phyloP scores from a whole-genome alignment of 2,797 vertebrate species.

The Dromococcyx pavoninus region DNA sequence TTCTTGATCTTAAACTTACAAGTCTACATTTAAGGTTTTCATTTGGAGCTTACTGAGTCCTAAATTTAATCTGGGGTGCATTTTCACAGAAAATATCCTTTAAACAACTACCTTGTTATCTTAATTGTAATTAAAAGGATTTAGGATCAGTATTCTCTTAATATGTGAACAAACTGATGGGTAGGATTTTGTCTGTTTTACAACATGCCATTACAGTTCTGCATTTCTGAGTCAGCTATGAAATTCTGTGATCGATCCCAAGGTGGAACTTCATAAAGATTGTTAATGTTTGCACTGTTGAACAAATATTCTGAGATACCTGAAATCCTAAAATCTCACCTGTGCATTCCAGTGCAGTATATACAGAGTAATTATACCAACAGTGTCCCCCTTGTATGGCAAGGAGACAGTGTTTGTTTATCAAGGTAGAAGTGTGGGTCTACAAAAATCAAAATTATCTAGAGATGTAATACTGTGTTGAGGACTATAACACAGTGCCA shows the following conservation, averaged over 20 bases:
- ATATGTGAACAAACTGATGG: background rate
- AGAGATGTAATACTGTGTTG: background rate
- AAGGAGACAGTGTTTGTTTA: background rate
- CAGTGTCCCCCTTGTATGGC: background rate
- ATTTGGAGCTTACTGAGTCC: background rate
- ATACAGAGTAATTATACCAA: background rate
- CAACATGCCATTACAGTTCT: background rate
- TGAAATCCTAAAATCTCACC: conserved; percentile 4
- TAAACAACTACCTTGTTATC: background rate
- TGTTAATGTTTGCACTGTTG: background rate
- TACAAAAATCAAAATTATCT: background rate
- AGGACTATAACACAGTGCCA: background rate
- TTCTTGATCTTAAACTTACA: background rate
- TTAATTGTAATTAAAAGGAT: background rate
- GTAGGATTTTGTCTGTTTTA: background rate
- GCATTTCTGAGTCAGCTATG: background rate
- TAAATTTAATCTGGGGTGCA: background rate
- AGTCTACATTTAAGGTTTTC: background rate
- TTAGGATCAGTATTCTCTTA: background rate
- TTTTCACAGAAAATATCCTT: background rate
- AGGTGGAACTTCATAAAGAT: conserved; percentile 7
- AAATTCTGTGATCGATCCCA: background rate
- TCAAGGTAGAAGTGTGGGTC: background rate
- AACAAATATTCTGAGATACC: background rate
- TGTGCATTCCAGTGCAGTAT: background rate